Percentiles rank a stretch among this genome's conserved stretches.
Conservation (phyloP, 1,140 invertebrate genomes). For the Formica exsecta region DNA sequence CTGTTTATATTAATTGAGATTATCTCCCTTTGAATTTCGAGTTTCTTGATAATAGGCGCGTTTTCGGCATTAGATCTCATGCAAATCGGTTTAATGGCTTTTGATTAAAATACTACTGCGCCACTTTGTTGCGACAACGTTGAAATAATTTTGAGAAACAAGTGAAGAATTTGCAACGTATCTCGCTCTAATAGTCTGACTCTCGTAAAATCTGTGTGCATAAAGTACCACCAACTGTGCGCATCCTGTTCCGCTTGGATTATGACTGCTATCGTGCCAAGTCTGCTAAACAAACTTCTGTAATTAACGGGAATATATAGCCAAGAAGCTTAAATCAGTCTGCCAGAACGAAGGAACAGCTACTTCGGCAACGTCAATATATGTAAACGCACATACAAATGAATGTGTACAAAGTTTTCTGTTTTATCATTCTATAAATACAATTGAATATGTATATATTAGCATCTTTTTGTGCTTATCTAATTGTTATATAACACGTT, state of each 20-base stretch:
- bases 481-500: no score
- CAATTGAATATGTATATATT: background rate
- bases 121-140: no score
- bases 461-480: background rate
- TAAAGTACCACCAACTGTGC: constrained; percentile 50
- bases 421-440: background rate
- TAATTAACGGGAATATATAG: constrained; percentile 54
- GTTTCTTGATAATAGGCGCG: background rate
- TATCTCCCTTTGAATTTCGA: background rate
- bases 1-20: background rate
- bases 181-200: constrained; percentile 37
- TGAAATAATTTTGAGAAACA: constrained; percentile 43
- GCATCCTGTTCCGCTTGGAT: constrained; percentile 58
- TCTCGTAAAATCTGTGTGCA: constrained; percentile 51
- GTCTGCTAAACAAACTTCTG: constrained; percentile 62
- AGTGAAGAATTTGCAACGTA: constrained; percentile 24
- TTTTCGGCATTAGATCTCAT: background rate
- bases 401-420: background rate
- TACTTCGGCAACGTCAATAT: constrained; percentile 35
- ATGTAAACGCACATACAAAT: background rate
- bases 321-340: constrained; percentile 58
- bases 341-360: constrained; percentile 36
- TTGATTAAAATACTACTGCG: constrained; percentile 1
- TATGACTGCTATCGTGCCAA: constrained; percentile 61
- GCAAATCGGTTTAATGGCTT: background rate